A percentile compares a stretch with the other conserved stretches of the same genome.
phyloP scores from a whole-genome alignment of 1,140 invertebrate species.

The Drosophila obscura region DNA sequence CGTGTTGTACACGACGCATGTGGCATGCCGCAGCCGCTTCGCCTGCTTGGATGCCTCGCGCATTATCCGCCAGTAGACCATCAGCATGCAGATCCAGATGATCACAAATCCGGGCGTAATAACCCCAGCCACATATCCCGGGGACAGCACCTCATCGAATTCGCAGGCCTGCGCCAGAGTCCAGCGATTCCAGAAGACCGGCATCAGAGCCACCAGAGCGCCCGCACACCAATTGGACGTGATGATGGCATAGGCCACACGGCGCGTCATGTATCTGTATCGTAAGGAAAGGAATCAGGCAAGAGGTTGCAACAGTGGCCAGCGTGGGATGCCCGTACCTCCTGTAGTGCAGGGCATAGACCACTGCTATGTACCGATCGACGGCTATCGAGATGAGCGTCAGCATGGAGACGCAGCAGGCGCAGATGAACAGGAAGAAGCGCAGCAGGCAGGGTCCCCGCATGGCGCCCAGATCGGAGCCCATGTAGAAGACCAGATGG shows the following conservation, averaged over 20 bases:
- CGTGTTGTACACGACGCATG: conserved; percentile 62
- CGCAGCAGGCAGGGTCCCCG: conserved; percentile 87
- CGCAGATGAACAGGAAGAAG: conserved; percentile 89
- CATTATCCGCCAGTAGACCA: conserved; percentile 91
- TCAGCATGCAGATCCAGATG: conserved; percentile 89
- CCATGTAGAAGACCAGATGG: conserved; percentile 89
- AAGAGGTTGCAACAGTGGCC: not conserved
- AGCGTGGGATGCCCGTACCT: conserved; percentile 65
- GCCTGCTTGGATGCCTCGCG: conserved; percentile 88
- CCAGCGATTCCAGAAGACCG: conserved; percentile 90
- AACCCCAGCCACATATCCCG: conserved; percentile 87
- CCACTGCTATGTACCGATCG: conserved; percentile 92
- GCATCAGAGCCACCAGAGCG: conserved; percentile 86
- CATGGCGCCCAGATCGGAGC: conserved; percentile 85
- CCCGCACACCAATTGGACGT: conserved; percentile 87
- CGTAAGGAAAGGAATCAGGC: not conserved
- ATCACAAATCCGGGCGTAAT: conserved; percentile 88
- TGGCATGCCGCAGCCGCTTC: conserved; percentile 85
- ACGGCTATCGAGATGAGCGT: conserved; percentile 93
- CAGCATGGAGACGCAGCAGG: conserved; percentile 90
- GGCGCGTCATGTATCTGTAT: conserved; percentile 85
- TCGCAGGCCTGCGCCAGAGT: conserved; percentile 85
- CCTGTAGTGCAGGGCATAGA: conserved; percentile 91
- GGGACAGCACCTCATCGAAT: conserved; percentile 78
- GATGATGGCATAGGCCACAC: conserved; percentile 86